phyloP scores from a whole-genome alignment of 2,113 vertebrate species.

The Pedionomus torquatus region DNA sequence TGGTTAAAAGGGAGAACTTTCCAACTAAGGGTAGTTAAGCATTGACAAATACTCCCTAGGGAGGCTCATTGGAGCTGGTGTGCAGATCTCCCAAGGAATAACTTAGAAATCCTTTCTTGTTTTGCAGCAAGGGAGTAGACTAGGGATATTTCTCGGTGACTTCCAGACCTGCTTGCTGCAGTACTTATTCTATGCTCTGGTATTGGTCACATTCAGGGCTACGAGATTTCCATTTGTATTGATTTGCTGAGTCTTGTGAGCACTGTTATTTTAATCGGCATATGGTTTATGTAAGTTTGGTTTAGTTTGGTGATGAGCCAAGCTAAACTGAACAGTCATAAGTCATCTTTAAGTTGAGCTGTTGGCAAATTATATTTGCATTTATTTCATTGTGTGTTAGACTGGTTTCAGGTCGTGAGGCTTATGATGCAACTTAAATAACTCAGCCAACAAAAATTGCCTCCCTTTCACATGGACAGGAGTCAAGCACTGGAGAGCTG shows the following conservation, averaged over 20 bases:
- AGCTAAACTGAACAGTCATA: neutral
- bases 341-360: neutral
- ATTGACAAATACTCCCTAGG: neutral
- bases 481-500: neutral
- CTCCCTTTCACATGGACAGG: neutral
- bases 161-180: neutral
- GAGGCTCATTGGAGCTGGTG: neutral
- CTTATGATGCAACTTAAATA: neutral
- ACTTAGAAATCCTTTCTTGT: neutral
- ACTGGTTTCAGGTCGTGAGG: neutral
- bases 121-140: neutral
- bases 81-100: neutral
- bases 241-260: neutral
- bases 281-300: neutral
- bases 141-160: neutral
- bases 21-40: neutral
- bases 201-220: neutral
- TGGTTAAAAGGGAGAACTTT: neutral
- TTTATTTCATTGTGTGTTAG: neutral
- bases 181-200: rapidly evolving
- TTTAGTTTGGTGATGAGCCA: neutral
- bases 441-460: neutral
- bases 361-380: neutral
- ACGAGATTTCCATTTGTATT: neutral
- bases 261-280: neutral